Evolutionary conservation across 2,113 vertebrate species (phyloP).

Genomic region (Callionymus lyra): DNA sequence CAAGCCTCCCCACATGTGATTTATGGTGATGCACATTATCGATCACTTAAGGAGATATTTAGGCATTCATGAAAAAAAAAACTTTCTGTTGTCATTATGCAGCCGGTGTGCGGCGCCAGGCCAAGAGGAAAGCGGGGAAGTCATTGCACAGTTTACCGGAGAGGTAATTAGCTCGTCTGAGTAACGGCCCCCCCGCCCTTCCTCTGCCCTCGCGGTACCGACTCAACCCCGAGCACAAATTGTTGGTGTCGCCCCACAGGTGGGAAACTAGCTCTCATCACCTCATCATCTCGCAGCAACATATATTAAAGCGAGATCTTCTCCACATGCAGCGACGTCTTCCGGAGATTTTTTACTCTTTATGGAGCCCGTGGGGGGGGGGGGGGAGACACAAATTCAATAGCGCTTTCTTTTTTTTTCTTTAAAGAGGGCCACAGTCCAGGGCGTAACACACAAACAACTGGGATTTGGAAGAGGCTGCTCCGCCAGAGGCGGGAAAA

Average conservation of each 20-base stretch:
- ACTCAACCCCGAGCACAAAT: conserved; percentile 49
- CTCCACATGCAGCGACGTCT: conserved; percentile 54
- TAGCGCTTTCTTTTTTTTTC: conserved; percentile 52
- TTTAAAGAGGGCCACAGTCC: conserved; percentile 43
- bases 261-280: conserved; percentile 64
- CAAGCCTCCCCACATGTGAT: conserved; percentile 84
- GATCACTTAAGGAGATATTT: conserved; percentile 95
- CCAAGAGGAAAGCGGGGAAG: conserved; percentile 70
- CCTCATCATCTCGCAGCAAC: conserved; percentile 61
- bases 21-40: conserved; percentile 96
- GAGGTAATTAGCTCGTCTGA: conserved; percentile 73
- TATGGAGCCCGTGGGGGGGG: conserved; percentile 63
- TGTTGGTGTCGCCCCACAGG: conserved; percentile 61
- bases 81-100: conserved; percentile 79
- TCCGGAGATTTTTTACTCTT: conserved; percentile 67
- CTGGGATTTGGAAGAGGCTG: conserved; percentile 57
- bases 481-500: conserved; percentile 52
- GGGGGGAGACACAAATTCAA: conserved; percentile 64
- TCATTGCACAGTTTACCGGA: conserved; percentile 57
- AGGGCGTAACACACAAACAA: conserved; percentile 62
- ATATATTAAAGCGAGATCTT: conserved; percentile 63
- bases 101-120: conserved; percentile 75
- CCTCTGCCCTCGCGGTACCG: conserved; percentile 51
- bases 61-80: conserved; percentile 83
- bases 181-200: conserved; percentile 43